Conservation (phyloP, 2,888 invertebrate species). For the Drosophila infuscata region DNA sequence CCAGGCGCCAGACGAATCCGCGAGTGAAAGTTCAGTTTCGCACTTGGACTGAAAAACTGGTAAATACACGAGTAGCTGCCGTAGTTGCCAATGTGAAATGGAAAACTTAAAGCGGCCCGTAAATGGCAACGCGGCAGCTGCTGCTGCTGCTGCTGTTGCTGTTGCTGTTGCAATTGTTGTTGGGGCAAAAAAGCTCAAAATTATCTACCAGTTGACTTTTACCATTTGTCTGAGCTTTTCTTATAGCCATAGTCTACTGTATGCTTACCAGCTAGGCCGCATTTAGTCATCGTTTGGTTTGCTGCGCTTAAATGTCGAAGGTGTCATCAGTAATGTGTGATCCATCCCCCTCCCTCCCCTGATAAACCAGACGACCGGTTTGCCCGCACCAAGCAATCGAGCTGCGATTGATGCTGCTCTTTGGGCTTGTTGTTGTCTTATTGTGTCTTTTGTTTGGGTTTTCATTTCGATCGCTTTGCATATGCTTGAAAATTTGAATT, state of each 20-base stretch:
- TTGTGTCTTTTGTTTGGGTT: constrained; percentile 41
- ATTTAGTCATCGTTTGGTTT: constrained; percentile 61
- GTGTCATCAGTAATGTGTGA: constrained; percentile 73
- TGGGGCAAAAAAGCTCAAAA: constrained; percentile 49
- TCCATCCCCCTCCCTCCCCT: constrained; percentile 10
- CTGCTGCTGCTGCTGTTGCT: constrained; percentile 2
- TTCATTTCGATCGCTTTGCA: constrained; percentile 58
- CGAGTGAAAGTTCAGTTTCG: constrained; percentile 72
- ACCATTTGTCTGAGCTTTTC: constrained; percentile 61
- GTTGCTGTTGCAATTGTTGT: not conserved
- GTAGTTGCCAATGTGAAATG: constrained; percentile 67
- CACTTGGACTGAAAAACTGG: constrained; percentile 49
- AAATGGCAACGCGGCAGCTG: constrained; percentile 70
- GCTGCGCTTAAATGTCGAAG: constrained; percentile 74
- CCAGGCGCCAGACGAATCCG: constrained; percentile 61
- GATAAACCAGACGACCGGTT: constrained; percentile 50
- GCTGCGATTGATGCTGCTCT: constrained; percentile 35
- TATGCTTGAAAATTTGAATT: constrained; percentile 66
- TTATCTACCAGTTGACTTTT: constrained; percentile 72
- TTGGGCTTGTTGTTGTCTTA: constrained; percentile 32
- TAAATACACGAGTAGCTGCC: constrained; percentile 30
- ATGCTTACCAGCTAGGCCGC: constrained; percentile 34
- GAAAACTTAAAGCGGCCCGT: constrained; percentile 70
- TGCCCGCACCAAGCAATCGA: constrained; percentile 19
- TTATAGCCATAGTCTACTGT: constrained; percentile 45